A percentile compares a stretch with the other conserved stretches of the same genome.
These are phyloP conservation scores for Drosophila melanogaster DNA, from an alignment of 1,140 invertebrate species.

Conservation along the genomic window Release_6_plus_ISO1_MT NC_004354.4:12250501-12251000, in stretches of 20 bases:
- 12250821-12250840: no score
- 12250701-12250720: background rate
- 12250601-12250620: background rate
- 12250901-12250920: background rate
- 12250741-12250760: background rate
- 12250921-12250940: background rate
- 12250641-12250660: background rate
- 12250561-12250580: background rate
- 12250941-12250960: slow-evolving; percentile 66
- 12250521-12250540: background rate
- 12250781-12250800: no score
- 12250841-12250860: background rate
- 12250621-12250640: background rate
- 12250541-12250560: background rate
- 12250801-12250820: no score
- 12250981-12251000: slow-evolving; percentile 56
- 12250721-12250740: background rate
- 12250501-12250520: slow-evolving; percentile 49
- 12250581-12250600: slow-evolving; percentile 5
- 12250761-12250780: no score
- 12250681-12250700: background rate
- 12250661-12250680: background rate
- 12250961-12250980: slow-evolving; percentile 58
- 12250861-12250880: slow-evolving; percentile 15
- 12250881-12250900: background rate